Conservation (phyloP, 2,888 invertebrate genomes). For the Tenthredo distinguenda region DNA sequence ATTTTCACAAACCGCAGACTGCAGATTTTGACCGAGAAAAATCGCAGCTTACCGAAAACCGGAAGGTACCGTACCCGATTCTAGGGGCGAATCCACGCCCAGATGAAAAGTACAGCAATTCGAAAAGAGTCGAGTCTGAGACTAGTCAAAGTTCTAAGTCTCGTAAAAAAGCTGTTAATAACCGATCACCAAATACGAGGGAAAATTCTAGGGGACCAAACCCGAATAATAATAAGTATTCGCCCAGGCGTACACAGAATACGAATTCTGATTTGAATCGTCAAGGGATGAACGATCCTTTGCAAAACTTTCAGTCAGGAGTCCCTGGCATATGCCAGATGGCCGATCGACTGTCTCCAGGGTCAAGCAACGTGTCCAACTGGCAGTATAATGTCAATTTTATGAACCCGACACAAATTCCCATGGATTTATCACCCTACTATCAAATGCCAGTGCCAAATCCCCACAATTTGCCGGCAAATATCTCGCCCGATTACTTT, state of each 20-base stretch:
- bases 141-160: background rate
- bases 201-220: background rate
- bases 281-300: background rate
- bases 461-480: background rate
- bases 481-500: background rate
- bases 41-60: background rate
- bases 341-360: background rate
- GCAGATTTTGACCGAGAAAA: background rate
- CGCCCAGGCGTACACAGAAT: background rate
- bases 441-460: background rate
- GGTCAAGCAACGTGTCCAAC: background rate
- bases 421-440: background rate
- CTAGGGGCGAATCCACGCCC: background rate
- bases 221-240: conserved; percentile 4
- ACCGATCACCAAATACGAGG: background rate
- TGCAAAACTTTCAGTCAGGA: background rate
- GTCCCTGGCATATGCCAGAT: background rate
- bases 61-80: background rate
- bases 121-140: background rate
- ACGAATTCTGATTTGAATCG: background rate
- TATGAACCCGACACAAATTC: background rate
- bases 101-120: background rate
- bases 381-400: conserved; percentile 10
- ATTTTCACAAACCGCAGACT: background rate
- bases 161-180: background rate